Evolutionary conservation across 2,888 invertebrate species (phyloP), one percentile per base, ranked within the genome.

Genomic region (Chymomyza fuscimana): DNA sequence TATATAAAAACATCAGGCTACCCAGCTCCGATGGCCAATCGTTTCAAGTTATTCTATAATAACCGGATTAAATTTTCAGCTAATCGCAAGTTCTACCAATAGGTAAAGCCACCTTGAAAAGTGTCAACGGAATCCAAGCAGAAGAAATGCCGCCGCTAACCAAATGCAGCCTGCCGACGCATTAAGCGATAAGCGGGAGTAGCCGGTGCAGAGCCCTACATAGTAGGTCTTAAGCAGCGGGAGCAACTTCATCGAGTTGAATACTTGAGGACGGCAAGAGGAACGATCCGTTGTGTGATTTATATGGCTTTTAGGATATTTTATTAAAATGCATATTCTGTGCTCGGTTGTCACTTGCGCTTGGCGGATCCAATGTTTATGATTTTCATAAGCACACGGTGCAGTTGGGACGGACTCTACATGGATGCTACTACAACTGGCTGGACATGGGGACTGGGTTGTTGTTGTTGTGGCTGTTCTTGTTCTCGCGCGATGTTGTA

Each of bases 301-400:
- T 91, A 91, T 91, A 88, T 76, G 90, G 91, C 91, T 91, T 91
- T 91, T 91, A 91, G 89, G 87, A 90, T 90, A 92, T 91, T 92
- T 91, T 91, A 91, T 91, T 91, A 92, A 92, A 91, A 91, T 92
- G 92, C 92, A 92, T 91, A 91, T 91, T 92, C 91, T 91, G 91
- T 91, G 92, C 92, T 91, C 89, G 84, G 79, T 84, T 91, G 92
- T 91, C 92, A 91, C 89, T 87, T 86, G 89, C 80, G 72, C 80
- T 68, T 62, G 81, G 73, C 81, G 80, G 74, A 79, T 9, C 32
- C 86, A 90, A 89, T 88, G 91, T 91, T 91, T 91, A 92, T 91
- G 91, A 91, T 92, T 91, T 91, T 90, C 91, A 91, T 92, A 91
- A 88, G 88, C 85, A 86, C 83, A 85, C 76, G 78, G 78, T 74